Conservation (phyloP, 2,888 invertebrate genomes). For the Cetonia aurata region DNA sequence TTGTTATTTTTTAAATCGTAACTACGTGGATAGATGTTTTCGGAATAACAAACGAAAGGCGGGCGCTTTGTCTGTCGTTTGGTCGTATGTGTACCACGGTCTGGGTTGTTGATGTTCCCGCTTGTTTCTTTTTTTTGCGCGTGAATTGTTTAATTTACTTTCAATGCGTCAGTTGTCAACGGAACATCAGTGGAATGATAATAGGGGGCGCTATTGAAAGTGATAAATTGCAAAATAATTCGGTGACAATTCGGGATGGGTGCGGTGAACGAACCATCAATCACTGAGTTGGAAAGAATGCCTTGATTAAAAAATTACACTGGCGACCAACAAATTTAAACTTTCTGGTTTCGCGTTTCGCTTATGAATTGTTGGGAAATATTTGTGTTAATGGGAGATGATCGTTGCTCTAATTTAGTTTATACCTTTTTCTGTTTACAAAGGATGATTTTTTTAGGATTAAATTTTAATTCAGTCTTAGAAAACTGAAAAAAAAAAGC, state of each 20-base stretch:
- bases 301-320: too few relatives aligned
- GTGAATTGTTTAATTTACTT: slow-evolving; percentile 26
- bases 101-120: not conserved
- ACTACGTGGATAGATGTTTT: not conserved
- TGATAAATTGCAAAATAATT: slow-evolving; percentile 38
- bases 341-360: too few relatives aligned
- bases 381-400: too few relatives aligned
- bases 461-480: too few relatives aligned
- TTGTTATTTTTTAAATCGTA: slow-evolving; percentile 38
- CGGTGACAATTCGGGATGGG: not conserved
- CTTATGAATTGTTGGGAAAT: too few relatives aligned
- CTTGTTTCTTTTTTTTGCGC: not conserved
- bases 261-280: too few relatives aligned
- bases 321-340: too few relatives aligned
- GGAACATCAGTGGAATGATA: slow-evolving; percentile 14
- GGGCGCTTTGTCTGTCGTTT: slow-evolving; percentile 25
- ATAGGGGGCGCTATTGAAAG: slow-evolving; percentile 17
- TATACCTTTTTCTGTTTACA: too few relatives aligned
- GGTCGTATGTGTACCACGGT: not conserved
- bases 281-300: too few relatives aligned
- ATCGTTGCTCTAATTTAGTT: too few relatives aligned
- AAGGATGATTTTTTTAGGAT: too few relatives aligned
- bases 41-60: slow-evolving; percentile 31
- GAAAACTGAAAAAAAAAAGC: not conserved
- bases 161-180: slow-evolving; percentile 27